Conservation (phyloP, 2,113 vertebrate species). For the Chionis minor region DNA sequence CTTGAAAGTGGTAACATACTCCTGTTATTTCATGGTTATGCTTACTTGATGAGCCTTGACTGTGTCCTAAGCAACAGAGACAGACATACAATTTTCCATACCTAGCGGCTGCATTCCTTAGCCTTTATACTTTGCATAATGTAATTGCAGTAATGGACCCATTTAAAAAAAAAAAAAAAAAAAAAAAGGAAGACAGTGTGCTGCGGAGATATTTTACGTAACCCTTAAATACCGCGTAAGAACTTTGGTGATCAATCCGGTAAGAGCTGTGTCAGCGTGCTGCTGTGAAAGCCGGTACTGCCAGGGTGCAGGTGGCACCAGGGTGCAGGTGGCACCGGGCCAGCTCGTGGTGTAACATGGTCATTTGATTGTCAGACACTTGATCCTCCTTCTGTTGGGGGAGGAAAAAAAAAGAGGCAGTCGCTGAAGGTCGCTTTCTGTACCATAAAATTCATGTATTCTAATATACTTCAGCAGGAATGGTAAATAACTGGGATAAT, state of each 20-base stretch:
- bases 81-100: not conserved
- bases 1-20: not conserved
- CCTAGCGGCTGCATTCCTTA: not conserved
- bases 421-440: not conserved
- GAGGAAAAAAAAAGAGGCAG: too few relatives aligned
- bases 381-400: not conserved
- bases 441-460: not conserved
- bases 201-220: not conserved
- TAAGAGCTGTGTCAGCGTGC: not conserved
- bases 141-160: not conserved
- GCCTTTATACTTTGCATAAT: not conserved
- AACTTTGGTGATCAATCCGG: not conserved
- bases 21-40: not conserved
- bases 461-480: not conserved
- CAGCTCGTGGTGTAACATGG: not conserved
- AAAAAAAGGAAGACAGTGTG: not conserved
- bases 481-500: not conserved
- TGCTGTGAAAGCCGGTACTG: not conserved
- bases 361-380: not conserved
- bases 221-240: not conserved
- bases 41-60: not conserved
- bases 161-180: not conserved
- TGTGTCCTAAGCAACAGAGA: not conserved
- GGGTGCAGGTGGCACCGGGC: not conserved
- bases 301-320: rapidly evolving